Percentiles rank a stretch among this genome's conserved stretches.
These are phyloP conservation scores for Gymnobelideus leadbeateri DNA, from an alignment of 2,113 vertebrate genomes.

Conservation along the genomic window DNA sequence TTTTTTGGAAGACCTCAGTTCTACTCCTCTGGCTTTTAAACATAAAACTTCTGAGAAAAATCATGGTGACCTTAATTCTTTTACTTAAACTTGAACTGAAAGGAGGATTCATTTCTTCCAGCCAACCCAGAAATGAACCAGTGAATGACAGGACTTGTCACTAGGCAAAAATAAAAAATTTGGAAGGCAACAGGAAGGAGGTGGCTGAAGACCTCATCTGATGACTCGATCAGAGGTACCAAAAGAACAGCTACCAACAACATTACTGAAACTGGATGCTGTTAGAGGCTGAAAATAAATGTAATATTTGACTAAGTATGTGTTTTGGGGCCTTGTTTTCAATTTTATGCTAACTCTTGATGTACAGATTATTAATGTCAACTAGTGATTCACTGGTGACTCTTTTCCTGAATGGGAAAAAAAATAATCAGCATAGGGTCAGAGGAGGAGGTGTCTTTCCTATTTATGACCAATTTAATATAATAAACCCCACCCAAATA, in stretches of 20 bases:
- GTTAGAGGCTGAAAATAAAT: conserved; percentile 34
- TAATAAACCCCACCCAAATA: not conserved
- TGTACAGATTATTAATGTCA: conserved; percentile 37
- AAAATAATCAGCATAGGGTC: conserved; percentile 26
- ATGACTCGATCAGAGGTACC: not conserved
- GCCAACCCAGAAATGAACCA: not conserved
- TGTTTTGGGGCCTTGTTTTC: conserved; percentile 28
- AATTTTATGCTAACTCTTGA: conserved; percentile 25
- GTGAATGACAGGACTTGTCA: not conserved
- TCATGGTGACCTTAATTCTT: no score
- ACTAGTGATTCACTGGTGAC: conserved; percentile 33
- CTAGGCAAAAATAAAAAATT: not conserved
- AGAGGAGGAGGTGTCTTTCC: not conserved
- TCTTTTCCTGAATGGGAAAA: conserved; percentile 14
- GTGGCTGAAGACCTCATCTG: not conserved
- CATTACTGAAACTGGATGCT: conserved; percentile 30
- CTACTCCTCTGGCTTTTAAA: not conserved
- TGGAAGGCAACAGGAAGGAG: not conserved
- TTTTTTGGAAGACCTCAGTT: not conserved
- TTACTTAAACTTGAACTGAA: not conserved
- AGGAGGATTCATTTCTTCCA: not conserved
- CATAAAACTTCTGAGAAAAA: not conserved
- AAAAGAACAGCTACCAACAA: not conserved
- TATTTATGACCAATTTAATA: not conserved
- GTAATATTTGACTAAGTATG: not conserved